A percentile compares a stretch with the other conserved stretches of the same genome.
These are phyloP conservation scores for Crotalus viridis DNA, from an alignment of 2,113 vertebrate genomes.

Conservation along the genomic window DNA sequence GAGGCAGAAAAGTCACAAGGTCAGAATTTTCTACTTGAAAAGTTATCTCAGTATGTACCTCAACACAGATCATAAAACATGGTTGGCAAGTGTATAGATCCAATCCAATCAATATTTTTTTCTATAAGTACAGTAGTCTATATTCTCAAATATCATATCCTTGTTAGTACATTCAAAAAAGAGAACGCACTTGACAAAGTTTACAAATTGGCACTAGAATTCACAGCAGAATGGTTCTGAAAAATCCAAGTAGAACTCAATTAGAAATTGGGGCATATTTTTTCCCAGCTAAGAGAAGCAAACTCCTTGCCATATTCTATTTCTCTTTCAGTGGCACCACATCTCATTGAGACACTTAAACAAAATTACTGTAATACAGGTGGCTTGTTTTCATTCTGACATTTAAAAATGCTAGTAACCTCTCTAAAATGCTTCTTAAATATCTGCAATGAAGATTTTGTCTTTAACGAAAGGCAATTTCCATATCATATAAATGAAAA, in stretches of 20 bases:
- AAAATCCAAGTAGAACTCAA: neutral
- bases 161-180: neutral
- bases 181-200: neutral
- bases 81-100: neutral
- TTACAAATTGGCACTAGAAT: neutral
- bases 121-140: neutral
- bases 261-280: neutral
- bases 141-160: neutral
- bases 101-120: neutral
- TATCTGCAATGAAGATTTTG: no score
- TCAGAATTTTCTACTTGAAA: neutral
- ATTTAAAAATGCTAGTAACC: neutral
- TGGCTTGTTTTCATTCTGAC: neutral
- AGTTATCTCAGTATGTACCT: neutral
- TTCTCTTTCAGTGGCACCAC: neutral
- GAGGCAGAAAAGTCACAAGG: accelerated
- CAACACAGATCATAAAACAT: neutral
- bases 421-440: neutral
- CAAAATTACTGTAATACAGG: neutral
- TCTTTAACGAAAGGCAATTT: neutral
- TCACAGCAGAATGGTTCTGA: neutral
- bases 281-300: neutral
- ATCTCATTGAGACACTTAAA: neutral
- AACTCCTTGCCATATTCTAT: neutral
- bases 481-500: neutral